Evolutionary conservation across 2,113 vertebrate species (phyloP).

Genomic region (Atrichornis clamosus): DNA sequence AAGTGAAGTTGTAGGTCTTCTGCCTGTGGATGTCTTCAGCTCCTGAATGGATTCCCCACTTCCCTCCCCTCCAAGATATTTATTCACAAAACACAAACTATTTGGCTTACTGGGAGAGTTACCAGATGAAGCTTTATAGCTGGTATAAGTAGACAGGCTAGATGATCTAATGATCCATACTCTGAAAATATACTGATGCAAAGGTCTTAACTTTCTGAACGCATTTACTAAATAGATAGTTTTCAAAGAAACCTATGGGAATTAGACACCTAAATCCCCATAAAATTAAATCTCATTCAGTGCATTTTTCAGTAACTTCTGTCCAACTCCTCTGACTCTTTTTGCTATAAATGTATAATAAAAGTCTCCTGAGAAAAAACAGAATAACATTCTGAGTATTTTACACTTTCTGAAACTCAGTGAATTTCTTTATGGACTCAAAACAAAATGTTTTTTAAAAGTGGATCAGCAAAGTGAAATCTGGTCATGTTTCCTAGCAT

Average conservation of each 20-base stretch:
- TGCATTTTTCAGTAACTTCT: background rate
- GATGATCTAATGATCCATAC: background rate
- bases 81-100: background rate
- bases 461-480: background rate
- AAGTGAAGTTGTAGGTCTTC: background rate
- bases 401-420: background rate
- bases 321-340: background rate
- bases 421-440: background rate
- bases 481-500: background rate
- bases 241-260: background rate
- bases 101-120: background rate
- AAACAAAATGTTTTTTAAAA: background rate
- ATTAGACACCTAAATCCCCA: background rate
- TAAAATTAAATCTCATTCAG: background rate
- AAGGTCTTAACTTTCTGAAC: background rate
- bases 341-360: background rate
- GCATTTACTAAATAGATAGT: background rate
- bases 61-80: fast-evolving
- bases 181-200: background rate
- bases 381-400: background rate
- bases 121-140: background rate
- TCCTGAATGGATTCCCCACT: background rate
- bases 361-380: background rate
- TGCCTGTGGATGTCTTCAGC: background rate
- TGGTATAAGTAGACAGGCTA: background rate